Base-by-base conservation (phyloP, 2,888 invertebrate genomes). In the Agrochola circellaris region DNA sequence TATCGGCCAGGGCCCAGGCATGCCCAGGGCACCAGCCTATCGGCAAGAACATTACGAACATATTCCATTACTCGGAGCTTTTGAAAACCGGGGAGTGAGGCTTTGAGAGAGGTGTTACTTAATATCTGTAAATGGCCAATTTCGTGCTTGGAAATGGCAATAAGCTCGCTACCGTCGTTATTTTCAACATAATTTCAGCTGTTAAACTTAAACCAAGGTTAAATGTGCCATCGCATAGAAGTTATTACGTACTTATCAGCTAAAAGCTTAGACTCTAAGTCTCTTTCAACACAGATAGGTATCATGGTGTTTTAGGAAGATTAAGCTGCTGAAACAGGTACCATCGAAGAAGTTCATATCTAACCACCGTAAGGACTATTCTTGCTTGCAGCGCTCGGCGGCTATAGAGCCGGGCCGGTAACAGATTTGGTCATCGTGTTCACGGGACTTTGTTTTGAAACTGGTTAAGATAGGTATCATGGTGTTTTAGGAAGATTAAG, bases 41-140 rank as follows among this genome's bases (percentile, higher is more conserved):
- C 17, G 6, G 38, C 15, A 42, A 54, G 30, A 56, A 62, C 17
- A 81, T 81, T 51, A 6, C 7, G 5, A 79, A 26, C n/a, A 48
- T 17, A 58, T 54, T 26, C 65, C 54, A 60, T 23, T 69, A 51
- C 69, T 48, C 34, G 11, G 23, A 58, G 61, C 56, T 65, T 71
- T 45, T 13, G 30, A 38, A 48, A 64, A 48, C 62, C 20, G 62
- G 20, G 2, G 71, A 42, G 0, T 30, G 56, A 71, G 30, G 30
- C 9, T 42, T 73, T 42, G 42, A 71, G 73, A 73, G 34, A n/a
- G 17, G 11, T 60, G n/a, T 72, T 54, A 66, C 23, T 73, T 73
- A 51, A 73, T 79, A 73, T 45, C 73, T 79, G 38, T 42, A 51
- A 73, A 65, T 65, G 58, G 51, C 42, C 34, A 34, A 58, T 72